Evolutionary conservation across 2,113 vertebrate genomes (phyloP), one percentile per base, ranked within the genome.

Genomic region (Pimephales promelas): DNA sequence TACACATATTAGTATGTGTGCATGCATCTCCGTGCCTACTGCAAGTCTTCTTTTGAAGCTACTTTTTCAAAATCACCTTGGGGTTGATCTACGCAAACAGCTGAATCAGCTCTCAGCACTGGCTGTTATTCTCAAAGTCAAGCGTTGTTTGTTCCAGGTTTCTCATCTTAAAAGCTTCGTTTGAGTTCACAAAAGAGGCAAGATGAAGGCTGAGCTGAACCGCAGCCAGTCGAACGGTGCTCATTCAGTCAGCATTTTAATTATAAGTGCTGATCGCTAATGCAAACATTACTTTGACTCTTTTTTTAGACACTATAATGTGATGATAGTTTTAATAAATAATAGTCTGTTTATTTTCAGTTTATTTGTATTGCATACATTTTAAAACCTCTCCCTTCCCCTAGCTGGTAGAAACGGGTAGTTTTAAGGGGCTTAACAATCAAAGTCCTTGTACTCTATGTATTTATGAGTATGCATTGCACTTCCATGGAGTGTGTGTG

Each of bases 41-140:
- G 31, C 84, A 62, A 81, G 82, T 87, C 83, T 84, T 71, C 75
- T 83, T 85, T 79, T 83, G 82, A 87, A 72, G 84, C 75, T 81
- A 71, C 83, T 84, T 79, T 84, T 61, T 71, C 62, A 79, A 87
- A 85, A 83, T 85, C 86, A 87, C 86, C 86, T 87, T 87, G 86
- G 31, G 81, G 68, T 83, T 83, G 80, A 85, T 85, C 75, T 61
- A 18, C 52, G 80, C 71, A 85, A 87, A 73, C 85, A 79, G 82
- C 86, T 83, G 83, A 87, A 49, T 85, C 86, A 85, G 84, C 86
- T 82, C 76, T 75, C 71, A 78, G 20, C n/a, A 34, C 79, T 64
- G 70, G n/a, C 74, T 75, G 47, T 84, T 76, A 43, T 83, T 83
- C 84, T 83, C 86, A 85, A 83, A 85, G 83, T 85, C 76, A 80